These are phyloP conservation scores for Himalopsyche japonica DNA, from an alignment of 2,888 invertebrate genomes.

Conservation along the genomic window DNA sequence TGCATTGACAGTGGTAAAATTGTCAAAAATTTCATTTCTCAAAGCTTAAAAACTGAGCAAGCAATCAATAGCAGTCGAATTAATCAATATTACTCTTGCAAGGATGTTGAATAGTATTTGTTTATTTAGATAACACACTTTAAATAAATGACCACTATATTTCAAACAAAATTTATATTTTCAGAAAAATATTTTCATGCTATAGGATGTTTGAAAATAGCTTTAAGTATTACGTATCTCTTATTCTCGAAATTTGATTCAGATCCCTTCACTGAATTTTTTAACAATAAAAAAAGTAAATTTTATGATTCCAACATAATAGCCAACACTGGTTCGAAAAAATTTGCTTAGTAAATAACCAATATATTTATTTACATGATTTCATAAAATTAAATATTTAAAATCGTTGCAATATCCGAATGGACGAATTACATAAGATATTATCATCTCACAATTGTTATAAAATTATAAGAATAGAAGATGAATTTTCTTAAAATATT, in stretches of 20 bases:
- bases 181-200: neutral
- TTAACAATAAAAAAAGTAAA: neutral
- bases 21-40: too few species aligned
- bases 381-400: neutral
- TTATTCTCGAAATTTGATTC: neutral
- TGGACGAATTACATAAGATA: conserved; percentile 4
- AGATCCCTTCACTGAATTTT: neutral
- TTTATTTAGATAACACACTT: neutral
- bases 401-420: neutral
- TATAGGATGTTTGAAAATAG: neutral
- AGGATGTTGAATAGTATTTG: neutral
- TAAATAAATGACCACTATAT: neutral
- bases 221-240: neutral
- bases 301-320: neutral
- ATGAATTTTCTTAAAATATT: neutral
- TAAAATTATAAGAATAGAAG: conserved; percentile 16
- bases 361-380: neutral
- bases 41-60: too few species aligned
- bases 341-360: neutral
- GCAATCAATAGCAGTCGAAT: too few species aligned
- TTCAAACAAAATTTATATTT: neutral
- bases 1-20: too few species aligned
- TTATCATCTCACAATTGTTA: conserved; percentile 26
- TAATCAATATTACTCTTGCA: too few species aligned
- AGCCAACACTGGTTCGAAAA: neutral